Evolutionary conservation across 1,140 invertebrate species (phyloP).

Genomic region (Linepithema humile): DNA sequence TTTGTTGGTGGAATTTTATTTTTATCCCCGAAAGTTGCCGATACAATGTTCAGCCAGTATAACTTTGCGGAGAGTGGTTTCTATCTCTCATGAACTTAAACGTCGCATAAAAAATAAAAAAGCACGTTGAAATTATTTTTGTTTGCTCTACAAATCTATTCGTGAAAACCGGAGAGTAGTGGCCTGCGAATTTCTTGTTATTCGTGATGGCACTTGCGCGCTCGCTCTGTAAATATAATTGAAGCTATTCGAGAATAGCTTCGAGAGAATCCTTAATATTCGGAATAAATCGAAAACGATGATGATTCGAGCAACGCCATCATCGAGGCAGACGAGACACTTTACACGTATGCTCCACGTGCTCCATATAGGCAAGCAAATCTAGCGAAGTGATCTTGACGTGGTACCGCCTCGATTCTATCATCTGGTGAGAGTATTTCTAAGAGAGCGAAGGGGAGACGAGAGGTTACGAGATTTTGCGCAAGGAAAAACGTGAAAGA

Average conservation of each 20-base stretch:
- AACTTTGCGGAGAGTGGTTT: constrained; percentile 9
- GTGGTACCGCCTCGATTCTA: constrained; percentile 37
- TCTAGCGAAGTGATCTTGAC: constrained; percentile 54
- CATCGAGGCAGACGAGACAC: constrained; percentile 24
- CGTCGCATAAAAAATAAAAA: not conserved
- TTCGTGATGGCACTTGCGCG: not conserved
- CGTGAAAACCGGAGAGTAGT: not conserved
- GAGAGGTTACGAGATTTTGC: constrained; percentile 47
- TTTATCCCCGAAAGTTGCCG: constrained; percentile 35
- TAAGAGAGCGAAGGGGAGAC: not conserved
- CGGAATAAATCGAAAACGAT: not conserved
- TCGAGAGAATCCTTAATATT: constrained; percentile 19
- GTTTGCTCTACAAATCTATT: constrained; percentile 10
- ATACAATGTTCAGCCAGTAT: not conserved
- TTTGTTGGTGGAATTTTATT: constrained; percentile 42
- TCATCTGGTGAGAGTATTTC: constrained; percentile 55
- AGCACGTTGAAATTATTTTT: constrained; percentile 33
- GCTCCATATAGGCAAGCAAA: constrained; percentile 4
- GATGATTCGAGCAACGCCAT: not conserved
- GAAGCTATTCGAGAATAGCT: too few species aligned
- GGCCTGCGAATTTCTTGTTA: not conserved
- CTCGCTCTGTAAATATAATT: too few species aligned
- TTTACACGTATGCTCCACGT: constrained; percentile 52
- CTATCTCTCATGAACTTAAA: constrained; percentile 24
- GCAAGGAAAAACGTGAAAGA: not conserved